These are phyloP conservation scores for Arge pagana DNA, from an alignment of 2,888 invertebrate species.

Conservation along the genomic window DNA sequence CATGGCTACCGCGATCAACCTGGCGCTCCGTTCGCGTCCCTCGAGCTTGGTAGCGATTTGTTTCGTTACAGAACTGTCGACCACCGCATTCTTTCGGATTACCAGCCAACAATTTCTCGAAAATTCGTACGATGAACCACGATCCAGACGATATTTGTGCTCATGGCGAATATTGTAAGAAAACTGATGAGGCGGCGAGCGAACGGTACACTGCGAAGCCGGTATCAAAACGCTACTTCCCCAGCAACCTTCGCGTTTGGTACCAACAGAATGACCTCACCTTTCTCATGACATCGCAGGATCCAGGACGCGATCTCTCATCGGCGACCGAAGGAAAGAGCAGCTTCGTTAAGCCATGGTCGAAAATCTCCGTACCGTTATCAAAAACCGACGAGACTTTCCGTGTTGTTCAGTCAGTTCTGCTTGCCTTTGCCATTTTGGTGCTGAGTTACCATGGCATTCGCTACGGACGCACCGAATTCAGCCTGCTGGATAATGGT, in stretches of 20 bases:
- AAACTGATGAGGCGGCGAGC: slow-evolving; percentile 25
- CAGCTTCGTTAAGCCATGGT: slow-evolving; percentile 25
- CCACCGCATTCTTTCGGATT: no score
- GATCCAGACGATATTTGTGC: slow-evolving; percentile 20
- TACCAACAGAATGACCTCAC: no score
- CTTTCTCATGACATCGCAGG: no score
- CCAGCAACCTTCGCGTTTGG: no score
- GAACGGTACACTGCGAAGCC: slow-evolving; percentile 18
- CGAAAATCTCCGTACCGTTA: slow-evolving; percentile 16
- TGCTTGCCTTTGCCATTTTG: slow-evolving; percentile 37
- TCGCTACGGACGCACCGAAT: slow-evolving; percentile 37
- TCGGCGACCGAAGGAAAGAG: slow-evolving; percentile 1
- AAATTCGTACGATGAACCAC: slow-evolving; percentile 28
- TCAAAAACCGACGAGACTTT: slow-evolving; percentile 32
- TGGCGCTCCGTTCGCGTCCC: no score
- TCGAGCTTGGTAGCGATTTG: no score
- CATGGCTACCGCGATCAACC: no score
- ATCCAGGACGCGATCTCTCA: slow-evolving; percentile 1
- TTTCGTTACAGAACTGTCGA: no score
- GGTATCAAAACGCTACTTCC: no score
- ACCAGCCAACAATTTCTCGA: neutral
- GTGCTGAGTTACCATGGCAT: slow-evolving; percentile 39
- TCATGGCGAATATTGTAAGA: slow-evolving; percentile 27
- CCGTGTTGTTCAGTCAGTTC: slow-evolving; percentile 34
- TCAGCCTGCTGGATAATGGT: slow-evolving; percentile 43